Evolutionary conservation across 2,888 invertebrate genomes (phyloP).

Genomic region (Sphaerophoria rueppellii): DNA sequence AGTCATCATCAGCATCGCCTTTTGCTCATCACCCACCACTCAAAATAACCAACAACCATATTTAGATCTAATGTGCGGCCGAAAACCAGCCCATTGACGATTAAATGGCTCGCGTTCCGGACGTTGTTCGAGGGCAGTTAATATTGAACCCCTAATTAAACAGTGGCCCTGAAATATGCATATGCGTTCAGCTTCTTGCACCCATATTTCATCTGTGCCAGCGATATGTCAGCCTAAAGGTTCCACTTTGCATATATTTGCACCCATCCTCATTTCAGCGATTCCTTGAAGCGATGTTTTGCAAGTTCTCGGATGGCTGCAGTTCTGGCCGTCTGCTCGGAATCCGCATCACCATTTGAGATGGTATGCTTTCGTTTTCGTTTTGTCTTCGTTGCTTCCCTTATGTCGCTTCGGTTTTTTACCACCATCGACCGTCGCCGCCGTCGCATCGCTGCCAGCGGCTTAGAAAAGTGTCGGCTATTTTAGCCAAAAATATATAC

Average conservation of each 20-base stretch:
- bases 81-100: constrained; percentile 44
- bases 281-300: constrained; percentile 67
- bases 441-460: constrained; percentile 60
- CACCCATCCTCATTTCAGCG: constrained; percentile 75
- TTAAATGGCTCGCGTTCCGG: constrained; percentile 65
- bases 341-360: constrained; percentile 53
- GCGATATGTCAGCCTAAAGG: constrained; percentile 74
- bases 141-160: constrained; percentile 80
- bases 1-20: constrained; percentile 47
- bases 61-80: constrained; percentile 46
- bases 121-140: constrained; percentile 21
- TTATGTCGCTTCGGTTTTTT: constrained; percentile 27
- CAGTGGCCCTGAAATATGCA: constrained; percentile 82
- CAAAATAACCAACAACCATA: constrained; percentile 9
- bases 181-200: constrained; percentile 76
- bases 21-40: constrained; percentile 4
- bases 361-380: constrained; percentile 28
- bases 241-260: constrained; percentile 80
- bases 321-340: constrained; percentile 29
- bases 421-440: constrained; percentile 26
- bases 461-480: constrained; percentile 74
- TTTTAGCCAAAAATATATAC: constrained; percentile 66
- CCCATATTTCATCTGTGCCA: constrained; percentile 80
- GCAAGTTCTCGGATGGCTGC: constrained; percentile 46
- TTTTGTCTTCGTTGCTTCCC: constrained; percentile 24